Evolutionary conservation across 2,888 invertebrate genomes (phyloP).

Genomic region (Euclidia mi): DNA sequence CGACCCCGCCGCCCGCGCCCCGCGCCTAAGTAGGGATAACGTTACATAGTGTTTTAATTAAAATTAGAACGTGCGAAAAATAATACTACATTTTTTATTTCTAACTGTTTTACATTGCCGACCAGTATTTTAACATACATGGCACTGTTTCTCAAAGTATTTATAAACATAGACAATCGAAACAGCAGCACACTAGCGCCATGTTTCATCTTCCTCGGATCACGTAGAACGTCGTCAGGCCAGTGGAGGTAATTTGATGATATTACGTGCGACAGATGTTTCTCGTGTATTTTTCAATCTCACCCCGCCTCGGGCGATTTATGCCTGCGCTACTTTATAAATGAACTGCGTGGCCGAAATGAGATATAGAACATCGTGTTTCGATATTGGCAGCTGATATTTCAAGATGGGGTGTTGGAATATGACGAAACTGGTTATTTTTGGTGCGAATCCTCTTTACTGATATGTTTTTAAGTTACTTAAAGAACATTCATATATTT

Average conservation of each 20-base stretch:
- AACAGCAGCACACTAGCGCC: slow-evolving; percentile 43
- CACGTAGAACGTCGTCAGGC: slow-evolving; percentile 76
- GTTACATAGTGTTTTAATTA: too few species aligned
- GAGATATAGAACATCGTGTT: slow-evolving; percentile 50
- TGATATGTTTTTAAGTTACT: too few species aligned
- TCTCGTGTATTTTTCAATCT: slow-evolving; percentile 77
- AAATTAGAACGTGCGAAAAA: too few species aligned
- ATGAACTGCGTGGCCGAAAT: slow-evolving; percentile 57
- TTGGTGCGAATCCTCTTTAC: slow-evolving; percentile 1
- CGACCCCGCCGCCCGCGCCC: too few species aligned
- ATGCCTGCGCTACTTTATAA: slow-evolving; percentile 52
- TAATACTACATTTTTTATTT: too few species aligned
- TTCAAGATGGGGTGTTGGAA: slow-evolving; percentile 24
- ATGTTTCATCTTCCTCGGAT: slow-evolving; percentile 63
- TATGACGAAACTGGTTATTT: slow-evolving; percentile 5
- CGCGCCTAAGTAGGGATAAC: too few species aligned
- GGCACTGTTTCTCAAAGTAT: too few species aligned
- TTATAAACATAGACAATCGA: too few species aligned
- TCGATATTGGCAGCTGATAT: slow-evolving; percentile 47
- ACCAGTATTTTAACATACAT: too few species aligned
- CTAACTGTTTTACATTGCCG: too few species aligned
- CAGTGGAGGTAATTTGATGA: slow-evolving; percentile 74
- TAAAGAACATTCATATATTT: too few species aligned
- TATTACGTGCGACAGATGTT: slow-evolving; percentile 81
- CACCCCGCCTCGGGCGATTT: slow-evolving; percentile 54